Conservation (phyloP, 2,888 invertebrate genomes). For the Drosophila longiperda region DNA sequence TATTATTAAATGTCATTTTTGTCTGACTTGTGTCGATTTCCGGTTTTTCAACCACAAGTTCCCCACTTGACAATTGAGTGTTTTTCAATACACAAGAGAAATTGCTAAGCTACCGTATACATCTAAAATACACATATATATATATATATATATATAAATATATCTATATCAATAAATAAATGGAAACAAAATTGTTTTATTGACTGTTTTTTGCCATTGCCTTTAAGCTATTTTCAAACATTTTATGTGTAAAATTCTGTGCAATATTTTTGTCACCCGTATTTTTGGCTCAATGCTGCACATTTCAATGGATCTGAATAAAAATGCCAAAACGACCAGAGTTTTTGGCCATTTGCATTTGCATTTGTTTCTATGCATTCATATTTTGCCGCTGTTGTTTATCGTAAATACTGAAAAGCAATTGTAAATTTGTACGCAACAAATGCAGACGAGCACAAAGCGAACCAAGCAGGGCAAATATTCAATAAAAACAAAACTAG, state of each 20-base stretch:
- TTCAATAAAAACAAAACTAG: constrained; percentile 5
- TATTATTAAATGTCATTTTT: constrained; percentile 8
- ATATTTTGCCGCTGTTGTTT: constrained; percentile 47
- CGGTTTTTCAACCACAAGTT: constrained; percentile 19
- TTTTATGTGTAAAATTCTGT: constrained; percentile 53
- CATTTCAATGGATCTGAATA: constrained; percentile 43
- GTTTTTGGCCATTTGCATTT: constrained; percentile 45
- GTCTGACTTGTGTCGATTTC: constrained; percentile 17
- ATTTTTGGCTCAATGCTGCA: constrained; percentile 46
- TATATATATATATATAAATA: not conserved
- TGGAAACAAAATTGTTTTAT: constrained; percentile 50
- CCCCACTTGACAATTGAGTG: constrained; percentile 6
- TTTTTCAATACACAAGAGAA: constrained; percentile 22
- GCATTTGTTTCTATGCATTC: constrained; percentile 50
- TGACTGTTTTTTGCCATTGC: constrained; percentile 25
- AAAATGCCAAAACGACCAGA: constrained; percentile 36
- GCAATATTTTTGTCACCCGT: constrained; percentile 62
- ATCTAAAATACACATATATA: constrained; percentile 13
- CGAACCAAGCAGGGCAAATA: constrained; percentile 21
- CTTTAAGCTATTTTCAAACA: constrained; percentile 62
- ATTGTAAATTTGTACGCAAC: constrained; percentile 38
- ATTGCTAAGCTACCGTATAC: constrained; percentile 4
- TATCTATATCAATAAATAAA: constrained; percentile 16
- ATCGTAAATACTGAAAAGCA: constrained; percentile 46
- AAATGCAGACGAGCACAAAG: constrained; percentile 44